Percentiles rank a stretch among this genome's conserved stretches.
Evolutionary conservation across 1,140 invertebrate species (phyloP).

Genomic region (Cotesia chilonis): DNA sequence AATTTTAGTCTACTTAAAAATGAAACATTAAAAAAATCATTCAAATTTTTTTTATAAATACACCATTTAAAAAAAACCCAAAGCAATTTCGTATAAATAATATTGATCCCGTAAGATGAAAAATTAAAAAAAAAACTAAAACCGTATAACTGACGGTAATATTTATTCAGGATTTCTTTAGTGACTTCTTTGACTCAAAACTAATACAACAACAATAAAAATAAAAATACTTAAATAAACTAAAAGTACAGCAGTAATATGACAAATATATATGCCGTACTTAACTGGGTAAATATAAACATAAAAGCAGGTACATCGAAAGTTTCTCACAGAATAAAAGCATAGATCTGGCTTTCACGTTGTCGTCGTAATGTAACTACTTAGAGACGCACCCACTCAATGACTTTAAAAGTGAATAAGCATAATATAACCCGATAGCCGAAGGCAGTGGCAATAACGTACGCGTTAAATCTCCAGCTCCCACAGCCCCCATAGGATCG

Average conservation of each 20-base stretch:
- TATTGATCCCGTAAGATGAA: constrained; percentile 33
- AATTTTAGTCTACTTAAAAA: no score
- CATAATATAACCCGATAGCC: neutral
- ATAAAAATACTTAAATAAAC: no score
- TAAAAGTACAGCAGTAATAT: no score
- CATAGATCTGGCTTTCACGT: neutral
- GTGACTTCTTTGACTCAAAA: constrained; percentile 20
- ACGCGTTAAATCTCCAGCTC: neutral
- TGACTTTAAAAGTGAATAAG: no score
- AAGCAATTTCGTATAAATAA: constrained; percentile 34
- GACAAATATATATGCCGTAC: no score
- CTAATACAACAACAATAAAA: constrained; percentile 14
- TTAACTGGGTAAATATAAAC: no score
- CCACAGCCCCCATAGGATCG: constrained; percentile 20
- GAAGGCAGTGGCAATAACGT: constrained; percentile 24
- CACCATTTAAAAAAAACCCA: neutral
- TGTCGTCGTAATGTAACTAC: neutral
- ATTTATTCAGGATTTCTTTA: constrained; percentile 35
- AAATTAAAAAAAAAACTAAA: neutral
- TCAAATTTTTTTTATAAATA: no score
- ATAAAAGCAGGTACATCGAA: no score
- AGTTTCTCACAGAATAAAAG: neutral
- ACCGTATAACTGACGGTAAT: neutral
- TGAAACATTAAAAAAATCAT: no score
- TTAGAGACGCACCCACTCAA: constrained; percentile 18